Evolutionary conservation across 1,140 invertebrate genomes (phyloP).

Genomic region (Homalodisca vitripennis): DNA sequence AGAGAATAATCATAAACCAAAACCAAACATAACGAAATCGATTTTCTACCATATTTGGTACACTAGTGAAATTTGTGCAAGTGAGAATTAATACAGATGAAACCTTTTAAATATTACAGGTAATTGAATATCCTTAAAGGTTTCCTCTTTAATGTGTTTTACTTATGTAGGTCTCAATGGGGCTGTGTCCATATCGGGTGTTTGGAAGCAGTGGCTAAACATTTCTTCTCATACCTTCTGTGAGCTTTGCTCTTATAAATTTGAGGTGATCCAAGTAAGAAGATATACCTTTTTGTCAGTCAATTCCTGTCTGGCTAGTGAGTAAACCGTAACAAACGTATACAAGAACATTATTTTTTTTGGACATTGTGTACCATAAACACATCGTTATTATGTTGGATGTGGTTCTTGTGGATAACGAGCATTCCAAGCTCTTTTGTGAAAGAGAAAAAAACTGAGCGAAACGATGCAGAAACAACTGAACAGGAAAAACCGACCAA

Average conservation of each 20-base stretch:
- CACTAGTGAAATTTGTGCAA: no score
- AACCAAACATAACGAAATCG: no score
- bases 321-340: background rate
- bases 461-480: background rate
- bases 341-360: background rate
- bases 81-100: no score
- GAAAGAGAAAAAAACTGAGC: background rate
- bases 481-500: background rate
- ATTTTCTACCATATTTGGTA: no score
- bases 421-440: background rate
- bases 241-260: slow-evolving; percentile 8
- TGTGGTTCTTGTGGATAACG: background rate
- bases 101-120: no score
- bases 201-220: slow-evolving; percentile 1
- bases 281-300: background rate
- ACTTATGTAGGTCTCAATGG: background rate
- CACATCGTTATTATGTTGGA: background rate
- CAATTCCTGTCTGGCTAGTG: background rate
- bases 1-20: no score
- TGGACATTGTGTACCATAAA: background rate
- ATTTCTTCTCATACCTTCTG: background rate
- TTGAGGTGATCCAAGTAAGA: slow-evolving; percentile 3
- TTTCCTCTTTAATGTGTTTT: no score
- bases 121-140: no score
- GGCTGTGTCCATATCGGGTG: background rate